Conservation (phyloP, 2,113 vertebrate species). For the Cephalopterus ornatus region DNA sequence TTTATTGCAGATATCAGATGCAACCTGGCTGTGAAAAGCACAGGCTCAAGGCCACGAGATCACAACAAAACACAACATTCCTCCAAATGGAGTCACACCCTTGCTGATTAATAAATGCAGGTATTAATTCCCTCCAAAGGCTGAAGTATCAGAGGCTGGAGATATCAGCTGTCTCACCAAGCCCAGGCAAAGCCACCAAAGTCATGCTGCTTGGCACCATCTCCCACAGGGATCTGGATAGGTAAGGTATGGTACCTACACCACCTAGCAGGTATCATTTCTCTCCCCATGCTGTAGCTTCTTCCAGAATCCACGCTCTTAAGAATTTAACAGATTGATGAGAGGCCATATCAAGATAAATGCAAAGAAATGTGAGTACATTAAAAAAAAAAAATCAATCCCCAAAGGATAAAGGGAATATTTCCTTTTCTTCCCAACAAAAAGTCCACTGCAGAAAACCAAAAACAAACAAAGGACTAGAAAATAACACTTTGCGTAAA, state of each 20-base stretch:
- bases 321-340: not conserved
- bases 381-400: not conserved
- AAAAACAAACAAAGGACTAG: not conserved
- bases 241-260: not conserved
- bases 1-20: not conserved
- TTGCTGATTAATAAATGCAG: not conserved
- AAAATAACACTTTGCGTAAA: not conserved
- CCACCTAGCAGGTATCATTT: not conserved
- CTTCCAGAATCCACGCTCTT: not conserved
- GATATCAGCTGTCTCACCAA: not conserved
- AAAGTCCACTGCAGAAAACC: not conserved
- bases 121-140: not conserved
- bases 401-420: not conserved
- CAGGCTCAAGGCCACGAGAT: not conserved
- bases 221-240: not conserved
- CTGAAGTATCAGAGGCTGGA: not conserved
- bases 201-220: not conserved
- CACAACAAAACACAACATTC: not conserved
- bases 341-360: not conserved
- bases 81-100: not conserved
- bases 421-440: not conserved
- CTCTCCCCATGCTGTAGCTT: not conserved
- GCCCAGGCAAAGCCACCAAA: not conserved
- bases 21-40: not conserved
- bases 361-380: fast-evolving